Conservation (phyloP, 2,113 vertebrate species). For the Athene noctua region DNA sequence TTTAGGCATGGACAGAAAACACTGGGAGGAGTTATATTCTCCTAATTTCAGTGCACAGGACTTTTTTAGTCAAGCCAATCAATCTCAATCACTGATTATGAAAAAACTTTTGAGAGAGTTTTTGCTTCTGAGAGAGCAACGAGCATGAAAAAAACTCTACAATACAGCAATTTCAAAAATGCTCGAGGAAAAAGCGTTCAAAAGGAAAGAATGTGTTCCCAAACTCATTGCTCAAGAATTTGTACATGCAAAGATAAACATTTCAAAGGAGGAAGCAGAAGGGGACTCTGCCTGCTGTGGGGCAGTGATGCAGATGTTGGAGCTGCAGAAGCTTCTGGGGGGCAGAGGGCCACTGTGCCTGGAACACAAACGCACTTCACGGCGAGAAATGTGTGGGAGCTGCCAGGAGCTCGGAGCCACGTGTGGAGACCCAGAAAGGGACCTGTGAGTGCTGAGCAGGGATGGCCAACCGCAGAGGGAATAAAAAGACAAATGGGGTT, state of each 20-base stretch:
- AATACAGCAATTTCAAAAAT: conserved; percentile 3
- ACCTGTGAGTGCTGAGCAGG: conserved; percentile 48
- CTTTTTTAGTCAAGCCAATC: conserved; percentile 13
- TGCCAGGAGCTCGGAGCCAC: conserved; percentile 2
- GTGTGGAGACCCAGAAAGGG: conserved; percentile 31
- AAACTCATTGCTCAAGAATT: conserved; percentile 12
- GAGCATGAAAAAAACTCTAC: conserved; percentile 7
- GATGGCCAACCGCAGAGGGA: background rate
- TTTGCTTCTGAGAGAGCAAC: background rate
- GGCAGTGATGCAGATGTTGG: background rate
- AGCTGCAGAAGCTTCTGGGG: background rate
- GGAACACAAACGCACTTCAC: conserved; percentile 54
- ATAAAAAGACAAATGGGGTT: background rate
- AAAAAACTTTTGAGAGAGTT: no score
- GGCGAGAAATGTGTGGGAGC: conserved; percentile 6
- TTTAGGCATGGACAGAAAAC: conserved; percentile 2
- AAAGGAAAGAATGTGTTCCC: conserved; percentile 8
- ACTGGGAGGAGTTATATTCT: conserved; percentile 56
- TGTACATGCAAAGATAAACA: conserved; percentile 27
- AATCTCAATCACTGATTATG: conserved; percentile 1
- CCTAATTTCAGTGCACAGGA: conserved; percentile 48
- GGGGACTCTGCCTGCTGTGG: conserved; percentile 18
- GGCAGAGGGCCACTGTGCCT: conserved; percentile 43
- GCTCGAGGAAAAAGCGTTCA: conserved; percentile 27
- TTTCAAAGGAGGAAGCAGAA: conserved; percentile 7